A percentile compares a stretch with the other conserved stretches of the same genome.
Evolutionary conservation across 2,888 invertebrate genomes (phyloP).

Genomic region (Diloba caeruleocephala): DNA sequence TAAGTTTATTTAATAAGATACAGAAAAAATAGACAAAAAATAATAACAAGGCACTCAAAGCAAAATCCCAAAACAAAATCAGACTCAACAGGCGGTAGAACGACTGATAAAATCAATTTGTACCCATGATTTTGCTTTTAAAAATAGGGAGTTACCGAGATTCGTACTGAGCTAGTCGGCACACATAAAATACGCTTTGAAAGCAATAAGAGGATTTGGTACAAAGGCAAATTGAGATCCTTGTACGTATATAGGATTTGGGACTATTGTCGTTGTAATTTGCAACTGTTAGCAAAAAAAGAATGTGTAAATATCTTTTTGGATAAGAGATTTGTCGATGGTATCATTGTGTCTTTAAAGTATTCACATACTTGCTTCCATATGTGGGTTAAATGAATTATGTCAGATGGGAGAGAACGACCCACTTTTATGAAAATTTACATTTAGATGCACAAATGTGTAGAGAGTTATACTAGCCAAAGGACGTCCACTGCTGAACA

Average conservation of each 20-base stretch:
- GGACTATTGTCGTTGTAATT: conserved; percentile 43
- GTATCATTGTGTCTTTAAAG: no score
- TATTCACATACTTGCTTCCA: no score
- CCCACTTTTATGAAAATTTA: no score
- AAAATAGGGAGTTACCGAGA: conserved; percentile 14
- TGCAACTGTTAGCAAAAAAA: conserved; percentile 30
- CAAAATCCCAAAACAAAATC: conserved; percentile 11
- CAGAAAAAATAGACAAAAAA: no score
- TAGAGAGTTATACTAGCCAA: no score
- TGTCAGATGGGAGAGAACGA: no score
- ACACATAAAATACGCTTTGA: conserved; percentile 53
- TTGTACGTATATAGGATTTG: conserved; percentile 49
- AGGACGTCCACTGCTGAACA: no score
- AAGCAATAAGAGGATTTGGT: conserved; percentile 56
- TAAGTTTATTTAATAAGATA: no score
- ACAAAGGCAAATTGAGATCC: conserved; percentile 55
- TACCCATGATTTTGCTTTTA: conserved; percentile 26
- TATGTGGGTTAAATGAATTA: no score
- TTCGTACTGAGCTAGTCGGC: conserved; percentile 38
- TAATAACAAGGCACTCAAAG: neutral
- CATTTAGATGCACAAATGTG: no score
- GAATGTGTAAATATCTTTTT: conserved; percentile 11
- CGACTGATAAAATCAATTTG: conserved; percentile 43
- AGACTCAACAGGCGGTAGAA: conserved; percentile 25
- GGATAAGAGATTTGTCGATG: no score